Evolutionary conservation across 2,113 vertebrate genomes (phyloP).

Genomic region (Oxyruncus cristatus): DNA sequence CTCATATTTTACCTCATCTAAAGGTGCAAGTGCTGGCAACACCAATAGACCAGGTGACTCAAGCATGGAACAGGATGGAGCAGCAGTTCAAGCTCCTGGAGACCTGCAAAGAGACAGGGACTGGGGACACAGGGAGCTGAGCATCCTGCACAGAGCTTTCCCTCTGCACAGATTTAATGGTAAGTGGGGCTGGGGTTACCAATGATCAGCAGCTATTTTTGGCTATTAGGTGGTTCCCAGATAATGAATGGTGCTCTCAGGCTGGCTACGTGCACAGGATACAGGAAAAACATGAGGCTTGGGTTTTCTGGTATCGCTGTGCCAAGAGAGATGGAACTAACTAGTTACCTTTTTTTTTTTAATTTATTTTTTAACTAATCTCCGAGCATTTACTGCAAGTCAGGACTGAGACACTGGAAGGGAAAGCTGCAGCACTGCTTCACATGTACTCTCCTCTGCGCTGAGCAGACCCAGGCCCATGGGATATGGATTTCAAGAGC

Average conservation of each 20-base stretch:
- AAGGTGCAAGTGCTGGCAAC: not conserved
- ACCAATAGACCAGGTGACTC: fast-evolving
- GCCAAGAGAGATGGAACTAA: not conserved
- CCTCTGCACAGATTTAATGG: not conserved
- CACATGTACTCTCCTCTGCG: not conserved
- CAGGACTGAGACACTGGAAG: not conserved
- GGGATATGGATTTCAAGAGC: constrained; percentile 64
- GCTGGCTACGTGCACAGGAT: not conserved
- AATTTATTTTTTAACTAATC: not conserved
- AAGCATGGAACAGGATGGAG: not conserved
- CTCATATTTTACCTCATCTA: not conserved
- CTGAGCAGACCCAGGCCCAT: not conserved
- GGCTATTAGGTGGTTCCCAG: not conserved
- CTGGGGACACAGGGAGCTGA: not conserved
- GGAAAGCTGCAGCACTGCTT: not conserved
- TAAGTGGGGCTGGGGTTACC: not conserved
- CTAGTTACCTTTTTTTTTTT: not conserved
- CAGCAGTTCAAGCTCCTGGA: not conserved
- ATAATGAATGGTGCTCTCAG: not conserved
- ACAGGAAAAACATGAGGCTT: not conserved
- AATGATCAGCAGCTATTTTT: not conserved
- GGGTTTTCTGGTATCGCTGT: not conserved
- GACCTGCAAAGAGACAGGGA: not conserved
- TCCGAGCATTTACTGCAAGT: not conserved
- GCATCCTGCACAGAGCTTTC: not conserved